Percentiles rank a stretch among this genome's conserved stretches.
These are phyloP conservation scores for Zaprionus lachaisei DNA, from an alignment of 1,140 invertebrate genomes.

Conservation along the genomic window DNA sequence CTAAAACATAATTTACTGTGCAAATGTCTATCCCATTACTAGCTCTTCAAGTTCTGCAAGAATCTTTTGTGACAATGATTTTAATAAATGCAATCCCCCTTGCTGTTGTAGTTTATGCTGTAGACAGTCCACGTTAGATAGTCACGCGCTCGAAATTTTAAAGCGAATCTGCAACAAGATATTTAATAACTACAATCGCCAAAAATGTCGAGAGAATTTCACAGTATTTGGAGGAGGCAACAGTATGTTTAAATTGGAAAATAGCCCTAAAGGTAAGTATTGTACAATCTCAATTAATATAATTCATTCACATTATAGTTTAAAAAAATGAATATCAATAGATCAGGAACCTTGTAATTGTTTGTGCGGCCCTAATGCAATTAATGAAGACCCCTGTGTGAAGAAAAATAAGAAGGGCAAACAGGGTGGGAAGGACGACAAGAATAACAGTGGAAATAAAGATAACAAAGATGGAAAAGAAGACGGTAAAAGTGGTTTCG, in stretches of 20 bases:
- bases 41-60: constrained; percentile 58
- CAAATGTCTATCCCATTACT: not conserved
- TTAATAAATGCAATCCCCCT: constrained; percentile 44
- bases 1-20: no score
- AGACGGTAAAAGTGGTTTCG: no score
- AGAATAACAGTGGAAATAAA: no score
- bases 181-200: constrained; percentile 53
- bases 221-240: constrained; percentile 65
- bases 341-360: not conserved
- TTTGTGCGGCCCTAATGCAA: not conserved
- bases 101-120: constrained; percentile 39
- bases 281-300: not conserved
- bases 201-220: constrained; percentile 59
- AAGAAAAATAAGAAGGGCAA: no score
- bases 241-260: constrained; percentile 30
- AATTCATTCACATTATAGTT: not conserved
- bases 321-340: not conserved
- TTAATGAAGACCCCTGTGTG: no score
- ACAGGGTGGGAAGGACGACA: no score
- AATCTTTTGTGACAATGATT: constrained; percentile 56
- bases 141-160: constrained; percentile 53
- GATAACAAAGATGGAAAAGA: no score
- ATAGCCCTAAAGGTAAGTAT: constrained; percentile 7
- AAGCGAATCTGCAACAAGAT: constrained; percentile 69
- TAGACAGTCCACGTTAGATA: constrained; percentile 20